Evolutionary conservation across 1,140 invertebrate genomes (phyloP).

Genomic region (Drosophila novamexicana): DNA sequence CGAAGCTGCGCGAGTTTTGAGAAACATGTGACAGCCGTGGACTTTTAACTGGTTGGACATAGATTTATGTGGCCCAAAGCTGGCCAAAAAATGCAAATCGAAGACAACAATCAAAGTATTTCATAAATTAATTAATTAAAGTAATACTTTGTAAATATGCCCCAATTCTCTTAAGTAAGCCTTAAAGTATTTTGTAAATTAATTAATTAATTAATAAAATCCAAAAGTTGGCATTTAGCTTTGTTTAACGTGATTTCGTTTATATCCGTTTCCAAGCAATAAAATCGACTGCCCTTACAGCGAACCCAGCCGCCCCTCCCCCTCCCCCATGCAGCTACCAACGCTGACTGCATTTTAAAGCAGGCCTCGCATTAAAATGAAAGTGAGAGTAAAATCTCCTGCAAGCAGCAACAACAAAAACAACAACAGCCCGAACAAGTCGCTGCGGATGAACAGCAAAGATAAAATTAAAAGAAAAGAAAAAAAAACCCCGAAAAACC

Average conservation of each 20-base stretch:
- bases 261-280: constrained; percentile 55
- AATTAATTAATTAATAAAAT: too few species aligned
- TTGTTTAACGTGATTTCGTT: neutral
- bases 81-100: too few species aligned
- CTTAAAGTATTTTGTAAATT: too few species aligned
- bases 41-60: constrained; percentile 10
- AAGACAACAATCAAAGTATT: too few species aligned
- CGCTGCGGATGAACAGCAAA: constrained; percentile 10
- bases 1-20: constrained; percentile 47
- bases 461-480: constrained; percentile 6
- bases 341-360: constrained; percentile 15
- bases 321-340: neutral
- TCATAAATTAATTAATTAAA: too few species aligned
- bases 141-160: too few species aligned
- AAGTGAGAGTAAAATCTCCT: constrained; percentile 64
- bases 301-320: neutral
- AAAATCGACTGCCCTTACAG: constrained; percentile 14
- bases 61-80: too few species aligned
- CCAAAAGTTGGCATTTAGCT: neutral
- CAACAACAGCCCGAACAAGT: constrained; percentile 32
- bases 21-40: constrained; percentile 19
- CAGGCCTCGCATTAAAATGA: constrained; percentile 51
- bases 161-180: too few species aligned
- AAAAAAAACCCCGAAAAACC: constrained; percentile 20
- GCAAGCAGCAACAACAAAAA: constrained; percentile 29